Evolutionary conservation across 2,113 vertebrate species (phyloP), one percentile per base, ranked within the genome.

Genomic region (Aspiorhynchus laticeps): DNA sequence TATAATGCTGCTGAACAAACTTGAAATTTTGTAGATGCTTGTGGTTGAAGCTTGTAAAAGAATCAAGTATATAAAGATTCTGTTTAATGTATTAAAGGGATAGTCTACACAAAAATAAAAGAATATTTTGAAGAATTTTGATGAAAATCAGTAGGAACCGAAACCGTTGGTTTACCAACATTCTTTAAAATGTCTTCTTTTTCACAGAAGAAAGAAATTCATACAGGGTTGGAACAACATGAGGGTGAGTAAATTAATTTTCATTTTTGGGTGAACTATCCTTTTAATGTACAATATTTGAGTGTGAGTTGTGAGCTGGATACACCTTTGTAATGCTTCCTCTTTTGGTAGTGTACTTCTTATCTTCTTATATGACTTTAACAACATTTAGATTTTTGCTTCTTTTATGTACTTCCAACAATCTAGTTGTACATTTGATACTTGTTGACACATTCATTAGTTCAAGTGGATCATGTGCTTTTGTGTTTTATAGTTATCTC

Each of bases 401-500:
- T 77, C n/a, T 75, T 24, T 74, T 5, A 41, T 41, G 33, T 43
- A n/a, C 71, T n/a, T 77, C 15, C 15, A 77, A 9, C 43, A 31
- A 14, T 51, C 41, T 28, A 31, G n/a, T 78, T 24, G 7, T 59
- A 59, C 17, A 53, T 53, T 53, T 53, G 51, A 53, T 21, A 7
- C 17, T 53, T 0, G 56, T 1, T 59, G 56, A 59, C 21, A n/a
- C 56, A n/a, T 10, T 28, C 17, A 31, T 78, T 33, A 59, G 28
- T 79, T 80, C 51, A 80, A 36, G 24, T 3, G 19, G 1, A 24
- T 79, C 51, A 4, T 65, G n/a, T 63, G 53, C 12, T 12, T 38
- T 80, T 31, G 63, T 83, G 17, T 12, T 51, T 33, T 46, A 71
- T 21, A 69, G 26, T 69, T 69, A 63, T 83, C 80, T 69, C 63